These are phyloP conservation scores for Drosophila athabasca DNA, from an alignment of 1,140 invertebrate species.

Conservation along the genomic window DNA sequence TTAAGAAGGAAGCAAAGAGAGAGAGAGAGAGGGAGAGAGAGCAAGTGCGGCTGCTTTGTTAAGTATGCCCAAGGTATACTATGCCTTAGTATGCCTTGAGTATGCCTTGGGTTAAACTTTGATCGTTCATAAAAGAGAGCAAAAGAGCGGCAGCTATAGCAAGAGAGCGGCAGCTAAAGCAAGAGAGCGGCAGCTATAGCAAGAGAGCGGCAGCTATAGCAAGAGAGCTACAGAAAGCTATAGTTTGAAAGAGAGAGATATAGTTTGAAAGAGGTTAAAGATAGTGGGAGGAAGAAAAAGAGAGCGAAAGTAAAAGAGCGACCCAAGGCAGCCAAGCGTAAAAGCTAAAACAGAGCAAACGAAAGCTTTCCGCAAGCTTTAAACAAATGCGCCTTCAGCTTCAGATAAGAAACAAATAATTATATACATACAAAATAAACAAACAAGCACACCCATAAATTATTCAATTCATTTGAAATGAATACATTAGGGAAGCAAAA, in stretches of 20 bases:
- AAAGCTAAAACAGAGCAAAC: neutral
- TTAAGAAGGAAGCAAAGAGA: no score
- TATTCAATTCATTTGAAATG: conserved; percentile 34
- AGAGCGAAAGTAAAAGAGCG: neutral
- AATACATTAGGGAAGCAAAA: conserved; percentile 4
- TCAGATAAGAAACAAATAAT: conserved; percentile 24
- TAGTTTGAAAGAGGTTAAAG: neutral
- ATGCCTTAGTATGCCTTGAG: no score
- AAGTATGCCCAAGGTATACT: no score
- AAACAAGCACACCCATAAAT: conserved; percentile 15
- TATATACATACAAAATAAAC: conserved; percentile 7
- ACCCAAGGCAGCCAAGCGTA: conserved; percentile 15
- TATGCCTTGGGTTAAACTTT: conserved; percentile 12
- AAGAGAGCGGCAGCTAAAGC: neutral
- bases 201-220: neutral
- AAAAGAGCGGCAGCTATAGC: neutral
- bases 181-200: neutral
- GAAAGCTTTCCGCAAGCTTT: conserved; percentile 7
- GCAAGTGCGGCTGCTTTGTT: no score
- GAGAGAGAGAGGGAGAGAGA: no score
- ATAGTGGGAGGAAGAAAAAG: neutral
- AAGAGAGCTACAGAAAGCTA: neutral
- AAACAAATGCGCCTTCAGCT: conserved; percentile 14
- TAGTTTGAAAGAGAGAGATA: neutral
- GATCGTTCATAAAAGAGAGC: conserved; percentile 44